Percentiles rank a stretch among this genome's conserved stretches.
These are phyloP conservation scores for Delphinus delphis DNA, from an alignment of 2,113 vertebrate species.

Conservation along the genomic window DNA sequence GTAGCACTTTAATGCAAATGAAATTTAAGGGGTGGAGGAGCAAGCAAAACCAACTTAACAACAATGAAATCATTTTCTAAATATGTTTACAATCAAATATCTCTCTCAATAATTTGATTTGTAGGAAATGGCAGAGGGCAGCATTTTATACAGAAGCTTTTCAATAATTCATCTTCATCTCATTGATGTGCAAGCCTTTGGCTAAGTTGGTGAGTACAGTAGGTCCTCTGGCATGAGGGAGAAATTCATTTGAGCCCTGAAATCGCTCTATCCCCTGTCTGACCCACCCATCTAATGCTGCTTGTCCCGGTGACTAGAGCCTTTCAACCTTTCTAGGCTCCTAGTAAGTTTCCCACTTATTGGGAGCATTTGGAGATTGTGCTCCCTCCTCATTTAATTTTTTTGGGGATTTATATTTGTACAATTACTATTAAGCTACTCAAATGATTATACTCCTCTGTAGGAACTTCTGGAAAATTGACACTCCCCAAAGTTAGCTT, in stretches of 20 bases:
- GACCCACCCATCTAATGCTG: constrained; percentile 34
- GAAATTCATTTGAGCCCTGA: constrained; percentile 64
- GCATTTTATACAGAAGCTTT: constrained; percentile 76
- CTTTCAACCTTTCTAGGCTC: constrained; percentile 24
- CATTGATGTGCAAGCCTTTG: constrained; percentile 71
- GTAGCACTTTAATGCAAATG: constrained; percentile 66
- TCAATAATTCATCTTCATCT: constrained; percentile 76
- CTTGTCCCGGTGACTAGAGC: background rate
- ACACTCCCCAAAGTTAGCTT: background rate
- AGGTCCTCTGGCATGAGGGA: constrained; percentile 57
- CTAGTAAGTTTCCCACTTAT: background rate
- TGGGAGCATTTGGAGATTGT: background rate
- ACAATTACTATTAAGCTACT: background rate
- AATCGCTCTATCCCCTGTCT: constrained; percentile 51
- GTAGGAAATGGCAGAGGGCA: constrained; percentile 77
- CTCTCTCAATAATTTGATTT: constrained; percentile 77
- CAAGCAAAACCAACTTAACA: constrained; percentile 61
- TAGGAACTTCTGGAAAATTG: constrained; percentile 29
- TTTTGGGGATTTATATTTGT: background rate
- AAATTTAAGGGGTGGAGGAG: constrained; percentile 60
- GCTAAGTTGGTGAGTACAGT: constrained; percentile 63
- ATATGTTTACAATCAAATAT: constrained; percentile 79
- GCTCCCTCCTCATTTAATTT: constrained; percentile 17
- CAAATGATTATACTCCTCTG: background rate
- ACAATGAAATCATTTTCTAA: constrained; percentile 78